Evolutionary conservation across 1,140 invertebrate species (phyloP).

Genomic region (Lamellibrachia luymesi): DNA sequence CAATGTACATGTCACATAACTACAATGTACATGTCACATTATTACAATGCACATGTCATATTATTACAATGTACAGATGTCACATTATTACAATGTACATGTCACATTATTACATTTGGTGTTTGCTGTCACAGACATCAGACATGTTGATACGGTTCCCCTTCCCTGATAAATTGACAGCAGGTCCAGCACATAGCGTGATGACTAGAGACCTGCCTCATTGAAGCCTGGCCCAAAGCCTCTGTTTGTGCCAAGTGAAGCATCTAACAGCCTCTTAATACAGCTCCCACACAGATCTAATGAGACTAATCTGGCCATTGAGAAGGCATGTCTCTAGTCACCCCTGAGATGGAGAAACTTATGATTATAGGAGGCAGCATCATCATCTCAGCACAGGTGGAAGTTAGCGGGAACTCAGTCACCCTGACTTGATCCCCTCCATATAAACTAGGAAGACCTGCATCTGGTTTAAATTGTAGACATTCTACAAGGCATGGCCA

Average conservation of each 20-base stretch:
- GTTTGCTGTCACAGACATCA: too few species aligned
- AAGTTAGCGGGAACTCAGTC: not conserved
- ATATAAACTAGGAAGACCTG: not conserved
- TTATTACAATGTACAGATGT: not conserved
- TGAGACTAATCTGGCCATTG: not conserved
- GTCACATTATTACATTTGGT: too few species aligned
- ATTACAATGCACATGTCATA: not conserved
- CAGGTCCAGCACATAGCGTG: not conserved
- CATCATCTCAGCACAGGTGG: not conserved
- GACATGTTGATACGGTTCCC: too few species aligned
- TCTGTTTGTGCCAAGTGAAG: not conserved
- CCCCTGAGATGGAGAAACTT: not conserved
- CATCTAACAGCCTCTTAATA: not conserved
- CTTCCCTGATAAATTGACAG: not conserved
- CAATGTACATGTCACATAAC: too few species aligned
- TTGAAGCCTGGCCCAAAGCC: not conserved
- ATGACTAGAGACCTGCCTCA: not conserved
- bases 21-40: too few species aligned
- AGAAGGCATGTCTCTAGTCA: not conserved
- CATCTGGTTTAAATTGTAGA: not conserved
- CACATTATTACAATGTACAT: too few species aligned
- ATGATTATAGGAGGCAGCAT: not conserved
- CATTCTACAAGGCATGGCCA: not conserved
- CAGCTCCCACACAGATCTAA: not conserved
- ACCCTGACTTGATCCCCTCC: not conserved